phyloP scores from a whole-genome alignment of 2,888 invertebrate genomes.

The Oxycera nigricornis region DNA sequence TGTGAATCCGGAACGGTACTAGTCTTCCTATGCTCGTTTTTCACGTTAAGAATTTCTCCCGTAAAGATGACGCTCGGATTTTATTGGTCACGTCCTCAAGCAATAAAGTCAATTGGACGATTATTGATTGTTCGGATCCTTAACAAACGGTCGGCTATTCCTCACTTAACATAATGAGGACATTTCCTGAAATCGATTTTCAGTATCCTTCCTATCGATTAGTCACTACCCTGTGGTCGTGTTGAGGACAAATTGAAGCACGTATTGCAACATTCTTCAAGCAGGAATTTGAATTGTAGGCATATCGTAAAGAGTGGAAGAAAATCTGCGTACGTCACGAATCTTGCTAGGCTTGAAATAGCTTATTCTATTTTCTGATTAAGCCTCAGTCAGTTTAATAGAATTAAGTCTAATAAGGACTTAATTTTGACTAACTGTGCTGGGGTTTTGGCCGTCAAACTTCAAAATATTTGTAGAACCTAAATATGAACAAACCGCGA shows the following conservation, averaged over 20 bases:
- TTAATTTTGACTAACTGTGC: too few relatives aligned
- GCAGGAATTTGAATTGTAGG: neutral
- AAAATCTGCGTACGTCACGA: too few relatives aligned
- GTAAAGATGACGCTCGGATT: conserved; percentile 7
- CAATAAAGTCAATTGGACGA: conserved; percentile 39
- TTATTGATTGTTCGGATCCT: conserved; percentile 40
- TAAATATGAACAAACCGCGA: too few relatives aligned
- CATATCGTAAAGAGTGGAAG: neutral
- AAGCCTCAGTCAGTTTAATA: too few relatives aligned
- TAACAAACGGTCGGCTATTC: conserved; percentile 30
- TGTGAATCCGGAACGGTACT: neutral
- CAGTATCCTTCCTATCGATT: conserved; percentile 11
- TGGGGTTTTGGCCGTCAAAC: too few relatives aligned
- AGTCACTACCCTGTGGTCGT: neutral
- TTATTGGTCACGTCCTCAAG: conserved; percentile 38
- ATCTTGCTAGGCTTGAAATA: too few relatives aligned
- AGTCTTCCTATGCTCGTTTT: neutral
- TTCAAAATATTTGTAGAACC: too few relatives aligned
- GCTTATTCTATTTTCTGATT: too few relatives aligned
- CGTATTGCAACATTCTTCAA: neutral
- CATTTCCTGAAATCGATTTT: conserved; percentile 32
- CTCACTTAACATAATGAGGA: conserved; percentile 39
- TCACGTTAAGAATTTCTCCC: neutral
- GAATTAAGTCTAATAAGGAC: too few relatives aligned
- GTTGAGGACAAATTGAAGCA: neutral